Conservation (phyloP, 2,888 invertebrate genomes). For the Drosophila robusta region DNA sequence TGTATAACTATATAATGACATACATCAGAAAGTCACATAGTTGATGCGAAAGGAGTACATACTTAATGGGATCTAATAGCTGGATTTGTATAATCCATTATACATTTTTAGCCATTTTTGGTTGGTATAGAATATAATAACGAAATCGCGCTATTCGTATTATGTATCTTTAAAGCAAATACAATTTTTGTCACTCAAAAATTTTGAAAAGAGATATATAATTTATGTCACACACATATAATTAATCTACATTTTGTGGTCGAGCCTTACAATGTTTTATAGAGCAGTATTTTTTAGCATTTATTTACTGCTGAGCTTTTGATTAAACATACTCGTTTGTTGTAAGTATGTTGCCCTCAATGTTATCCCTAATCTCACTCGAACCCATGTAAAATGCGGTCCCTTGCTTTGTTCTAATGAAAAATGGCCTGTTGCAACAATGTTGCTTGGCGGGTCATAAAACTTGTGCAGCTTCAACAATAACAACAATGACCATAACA, state of each 20-base stretch:
- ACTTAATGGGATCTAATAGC: no score
- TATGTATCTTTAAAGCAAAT: no score
- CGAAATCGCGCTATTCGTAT: no score
- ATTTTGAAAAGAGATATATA: no score
- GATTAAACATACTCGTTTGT: constrained; percentile 19
- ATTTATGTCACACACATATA: no score
- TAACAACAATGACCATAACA: constrained; percentile 13
- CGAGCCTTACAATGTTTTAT: background rate
- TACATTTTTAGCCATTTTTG: no score
- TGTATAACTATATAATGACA: no score
- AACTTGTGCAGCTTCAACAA: constrained; percentile 45
- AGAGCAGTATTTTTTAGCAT: background rate
- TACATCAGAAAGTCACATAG: no score
- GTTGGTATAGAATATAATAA: no score
- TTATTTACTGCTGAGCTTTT: constrained; percentile 5
- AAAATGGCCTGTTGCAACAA: constrained; percentile 66
- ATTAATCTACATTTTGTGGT: background rate
- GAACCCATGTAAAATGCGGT: constrained; percentile 22
- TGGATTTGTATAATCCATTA: no score
- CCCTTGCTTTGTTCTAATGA: constrained; percentile 67
- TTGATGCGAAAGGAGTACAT: no score
- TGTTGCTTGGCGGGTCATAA: constrained; percentile 68
- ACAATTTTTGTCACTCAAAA: no score
- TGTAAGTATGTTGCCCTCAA: constrained; percentile 5
- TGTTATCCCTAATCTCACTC: constrained; percentile 4